Conservation (phyloP, 2,888 invertebrate genomes). For the Lasius platythorax region DNA sequence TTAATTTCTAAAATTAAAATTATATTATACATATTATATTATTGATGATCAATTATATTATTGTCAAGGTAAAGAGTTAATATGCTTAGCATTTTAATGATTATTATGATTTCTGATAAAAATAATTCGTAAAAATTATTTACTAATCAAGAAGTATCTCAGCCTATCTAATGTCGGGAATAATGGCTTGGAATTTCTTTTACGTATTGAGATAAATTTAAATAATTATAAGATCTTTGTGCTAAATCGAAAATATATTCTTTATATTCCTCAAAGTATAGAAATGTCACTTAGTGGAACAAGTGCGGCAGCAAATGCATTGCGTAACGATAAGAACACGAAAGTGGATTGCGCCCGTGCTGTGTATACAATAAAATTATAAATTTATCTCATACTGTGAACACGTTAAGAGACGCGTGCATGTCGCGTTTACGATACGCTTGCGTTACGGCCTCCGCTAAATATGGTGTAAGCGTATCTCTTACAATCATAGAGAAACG, state of each 20-base stretch:
- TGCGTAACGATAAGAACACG: slow-evolving; percentile 1
- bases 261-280: neutral
- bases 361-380: slow-evolving; percentile 60
- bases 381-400: slow-evolving; percentile 69
- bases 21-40: too few species aligned
- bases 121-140: neutral
- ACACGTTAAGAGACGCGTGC: slow-evolving; percentile 5
- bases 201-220: neutral
- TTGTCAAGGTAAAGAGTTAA: too few species aligned
- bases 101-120: too few species aligned
- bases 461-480: slow-evolving; percentile 72
- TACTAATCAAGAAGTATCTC: neutral
- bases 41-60: too few species aligned
- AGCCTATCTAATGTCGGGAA: neutral
- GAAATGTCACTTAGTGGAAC: neutral
- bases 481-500: slow-evolving; percentile 61
- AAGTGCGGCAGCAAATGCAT: neutral
- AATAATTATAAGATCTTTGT: neutral
- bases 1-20: too few species aligned
- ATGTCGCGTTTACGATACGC: slow-evolving; percentile 49
- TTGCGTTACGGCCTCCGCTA: slow-evolving; percentile 66
- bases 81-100: too few species aligned
- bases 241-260: neutral
- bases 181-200: neutral
- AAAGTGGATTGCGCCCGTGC: neutral